Base-by-base conservation (phyloP, 2,888 invertebrate genomes). In the Drosophila meridionalis region DNA sequence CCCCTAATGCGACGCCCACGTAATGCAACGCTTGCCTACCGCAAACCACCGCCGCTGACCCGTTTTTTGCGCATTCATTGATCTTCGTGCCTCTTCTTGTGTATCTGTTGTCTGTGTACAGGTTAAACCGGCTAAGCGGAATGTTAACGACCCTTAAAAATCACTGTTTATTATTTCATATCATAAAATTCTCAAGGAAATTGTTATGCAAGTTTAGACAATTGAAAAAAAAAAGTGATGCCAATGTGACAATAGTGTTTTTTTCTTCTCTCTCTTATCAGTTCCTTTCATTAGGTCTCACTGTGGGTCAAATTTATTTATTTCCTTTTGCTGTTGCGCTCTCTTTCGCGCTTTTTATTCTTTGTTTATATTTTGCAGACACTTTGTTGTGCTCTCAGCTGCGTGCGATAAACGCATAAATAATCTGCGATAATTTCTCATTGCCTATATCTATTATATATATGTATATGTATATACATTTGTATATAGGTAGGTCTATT, bases 11-110 rank as follows among this genome's bases (percentile, higher is more conserved):
- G 82, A 67, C 79, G 64, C 82, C 82, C 71, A 78, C 82, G 75
- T 65, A 81, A 64, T 80, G 78, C 78, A 80, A 53, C 47, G 60
- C 56, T 65, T 63, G 68, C 81, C 71, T 64, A 66, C 68, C 73
- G 73, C 83, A 76, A 64, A 68, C 67, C 72, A 79, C 67, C 66
- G 72, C 67, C 84, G 55, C 84, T 83, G 83, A 84, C 84, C 90
- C 87, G 83, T 88, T 90, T 90, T 89, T 87, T 83, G 83, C 83
- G 85, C 83, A 83, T 77, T 81, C 83, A 83, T 89, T 81, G 83
- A 87, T 82, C 78, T 76, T 69, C 82, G 80, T 60, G 69, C 76
- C 72, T 73, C 84, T 73, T 86, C 69, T 83, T 83, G 66, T 84
- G 82, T 85, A 82, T 87, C 83, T 80, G 82, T 81, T 80, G 65